Evolutionary conservation across 1,140 invertebrate genomes (phyloP).

Genomic region (Drosophila ogumai): DNA sequence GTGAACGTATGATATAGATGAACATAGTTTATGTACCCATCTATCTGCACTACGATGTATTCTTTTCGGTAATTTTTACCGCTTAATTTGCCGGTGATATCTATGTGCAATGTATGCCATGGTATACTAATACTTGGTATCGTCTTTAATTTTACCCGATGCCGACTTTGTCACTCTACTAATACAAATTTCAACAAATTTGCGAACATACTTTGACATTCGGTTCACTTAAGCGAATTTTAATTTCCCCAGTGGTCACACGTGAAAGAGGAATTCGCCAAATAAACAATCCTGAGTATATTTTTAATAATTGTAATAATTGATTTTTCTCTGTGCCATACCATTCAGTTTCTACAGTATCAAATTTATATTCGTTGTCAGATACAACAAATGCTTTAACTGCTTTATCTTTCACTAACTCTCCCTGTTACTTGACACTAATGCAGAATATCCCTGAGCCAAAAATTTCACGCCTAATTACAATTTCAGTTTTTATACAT

Average conservation of each 20-base stretch:
- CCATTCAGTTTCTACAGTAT: neutral
- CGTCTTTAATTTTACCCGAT: too few species aligned
- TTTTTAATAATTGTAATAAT: neutral
- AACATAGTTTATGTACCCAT: neutral
- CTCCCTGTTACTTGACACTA: neutral
- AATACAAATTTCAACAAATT: too few species aligned
- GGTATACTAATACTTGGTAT: too few species aligned
- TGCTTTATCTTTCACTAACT: neutral
- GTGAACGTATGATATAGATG: neutral
- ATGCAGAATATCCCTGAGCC: neutral
- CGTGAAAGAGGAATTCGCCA: neutral
- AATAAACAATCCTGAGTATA: neutral
- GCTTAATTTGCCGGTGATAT: neutral
- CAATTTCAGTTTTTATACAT: slow-evolving; percentile 1
- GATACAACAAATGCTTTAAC: neutral
- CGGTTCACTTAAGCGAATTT: neutral
- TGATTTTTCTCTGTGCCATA: neutral
- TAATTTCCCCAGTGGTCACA: neutral
- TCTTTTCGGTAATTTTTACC: neutral
- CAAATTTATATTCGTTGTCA: neutral
- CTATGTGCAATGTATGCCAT: too few species aligned
- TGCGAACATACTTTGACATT: too few species aligned
- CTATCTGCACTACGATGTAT: neutral
- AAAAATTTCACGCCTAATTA: neutral
- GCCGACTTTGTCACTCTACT: too few species aligned